Evolutionary conservation across 2,113 vertebrate species (phyloP), one percentile per base, ranked within the genome.

Genomic region (Laticauda colubrina): DNA sequence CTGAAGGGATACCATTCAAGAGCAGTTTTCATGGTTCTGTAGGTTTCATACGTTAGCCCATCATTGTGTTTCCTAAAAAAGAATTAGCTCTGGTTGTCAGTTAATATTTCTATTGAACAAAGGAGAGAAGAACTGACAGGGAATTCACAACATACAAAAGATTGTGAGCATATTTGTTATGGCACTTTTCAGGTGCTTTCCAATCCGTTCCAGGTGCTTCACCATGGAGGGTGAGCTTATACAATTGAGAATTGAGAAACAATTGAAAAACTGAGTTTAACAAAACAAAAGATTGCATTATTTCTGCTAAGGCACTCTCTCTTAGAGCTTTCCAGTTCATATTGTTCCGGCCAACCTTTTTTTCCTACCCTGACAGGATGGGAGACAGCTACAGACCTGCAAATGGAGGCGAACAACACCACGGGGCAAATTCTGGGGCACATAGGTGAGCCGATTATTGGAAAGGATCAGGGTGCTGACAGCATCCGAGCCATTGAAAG

Each of bases 381-480:
- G 91, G 45, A 12, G 26, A 88, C 29, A 8, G 53, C 11, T 90
- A 81, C 88, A 81, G 51, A 97, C 97, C 97, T 97, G 97, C 88
- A 97, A 93, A 90, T 97, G 96, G 23, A 97, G 96, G 6, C 93
- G 88, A 56, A 95, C 94, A 4, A 97, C 94, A 0, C 95, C 94
- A 48, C 90, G 75, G 0, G 97, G 97, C 88, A 97, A 92, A 91
- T 94, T 96, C 69, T 96, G 95, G 0, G 97, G 97, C 89, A 97
- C 89, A 15, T 94, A 95, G 93, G 94, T 94, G 57, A 97, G 96
- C 81, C 7, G 94, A 90, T 97, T 97, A 95, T 88, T 96, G 94
- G 97, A 97, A 51, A 97, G 93, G 85, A 97, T 97, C 48, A 97
- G 95, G 75, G 94, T 96, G 90, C 88, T n/a, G 5, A 97, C n/a